Evolutionary conservation across 1,140 invertebrate genomes (phyloP).

Genomic region (Carposina sasakii): DNA sequence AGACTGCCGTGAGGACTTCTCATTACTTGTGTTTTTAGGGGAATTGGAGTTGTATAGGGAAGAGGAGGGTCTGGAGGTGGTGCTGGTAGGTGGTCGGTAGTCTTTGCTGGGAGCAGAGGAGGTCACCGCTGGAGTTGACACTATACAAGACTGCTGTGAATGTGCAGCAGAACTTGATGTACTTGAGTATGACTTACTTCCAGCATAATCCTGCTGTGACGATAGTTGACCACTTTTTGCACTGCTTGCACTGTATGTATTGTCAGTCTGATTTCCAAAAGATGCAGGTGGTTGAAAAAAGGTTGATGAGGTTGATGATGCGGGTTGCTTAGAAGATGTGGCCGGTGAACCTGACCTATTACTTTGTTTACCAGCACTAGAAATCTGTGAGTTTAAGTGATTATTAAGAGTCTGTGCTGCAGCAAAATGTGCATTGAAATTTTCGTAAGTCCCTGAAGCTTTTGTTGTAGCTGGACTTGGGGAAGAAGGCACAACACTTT

Average conservation of each 20-base stretch:
- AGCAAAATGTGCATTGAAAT: conserved; percentile 79
- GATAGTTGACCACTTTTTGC: conserved; percentile 72
- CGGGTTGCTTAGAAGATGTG: conserved; percentile 70
- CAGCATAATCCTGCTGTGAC: conserved; percentile 71
- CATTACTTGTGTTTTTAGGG: conserved; percentile 62
- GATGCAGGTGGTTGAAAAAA: conserved; percentile 77
- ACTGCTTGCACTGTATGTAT: conserved; percentile 73
- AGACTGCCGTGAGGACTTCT: conserved; percentile 51
- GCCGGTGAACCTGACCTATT: conserved; percentile 75
- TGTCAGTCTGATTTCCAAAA: conserved; percentile 72
- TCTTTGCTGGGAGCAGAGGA: conserved; percentile 74
- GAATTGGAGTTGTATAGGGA: conserved; percentile 68
- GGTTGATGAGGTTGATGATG: conserved; percentile 71
- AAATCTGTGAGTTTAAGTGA: conserved; percentile 76
- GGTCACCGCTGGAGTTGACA: conserved; percentile 75
- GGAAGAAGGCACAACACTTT: conserved; percentile 80
- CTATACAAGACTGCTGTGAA: conserved; percentile 80
- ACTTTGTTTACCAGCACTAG: conserved; percentile 67
- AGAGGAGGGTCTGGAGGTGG: conserved; percentile 57
- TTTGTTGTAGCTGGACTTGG: conserved; percentile 75
- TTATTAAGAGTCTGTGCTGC: conserved; percentile 76
- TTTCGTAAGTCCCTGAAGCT: conserved; percentile 75
- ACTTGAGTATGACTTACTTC: conserved; percentile 75
- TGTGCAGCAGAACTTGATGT: conserved; percentile 71
- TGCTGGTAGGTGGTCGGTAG: conserved; percentile 71